Evolutionary conservation across 2,113 vertebrate species (phyloP).

Genomic region (Cyphomyrus discorhynchus): DNA sequence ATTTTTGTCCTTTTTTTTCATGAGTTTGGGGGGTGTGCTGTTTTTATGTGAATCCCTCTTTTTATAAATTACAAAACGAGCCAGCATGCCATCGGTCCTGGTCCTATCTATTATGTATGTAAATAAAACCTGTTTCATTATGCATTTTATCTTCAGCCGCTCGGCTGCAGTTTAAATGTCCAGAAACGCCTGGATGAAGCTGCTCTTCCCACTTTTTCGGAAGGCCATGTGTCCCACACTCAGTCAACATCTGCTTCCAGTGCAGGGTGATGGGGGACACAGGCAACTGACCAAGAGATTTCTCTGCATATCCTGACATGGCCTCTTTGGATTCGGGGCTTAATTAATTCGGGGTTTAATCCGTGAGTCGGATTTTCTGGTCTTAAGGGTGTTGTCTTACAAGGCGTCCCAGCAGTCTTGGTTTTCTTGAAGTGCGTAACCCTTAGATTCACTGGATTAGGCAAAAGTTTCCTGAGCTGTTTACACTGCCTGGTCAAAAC

Average conservation of each 20-base stretch:
- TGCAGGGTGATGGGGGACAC: neutral
- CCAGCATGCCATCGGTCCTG: neutral
- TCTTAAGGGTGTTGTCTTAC: neutral
- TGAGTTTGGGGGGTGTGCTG: neutral
- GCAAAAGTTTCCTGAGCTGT: neutral
- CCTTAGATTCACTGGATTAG: neutral
- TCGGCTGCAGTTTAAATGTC: slow-evolving; percentile 25
- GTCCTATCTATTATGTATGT: neutral
- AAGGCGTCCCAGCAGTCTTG: neutral
- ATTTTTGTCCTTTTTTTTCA: slow-evolving; percentile 28
- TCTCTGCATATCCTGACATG: neutral
- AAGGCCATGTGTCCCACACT: neutral
- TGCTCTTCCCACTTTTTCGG: neutral
- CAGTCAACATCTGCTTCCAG: neutral
- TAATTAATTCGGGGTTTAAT: neutral
- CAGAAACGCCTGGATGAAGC: neutral
- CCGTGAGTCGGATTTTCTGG: neutral
- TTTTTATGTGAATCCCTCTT: neutral
- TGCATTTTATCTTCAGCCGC: neutral
- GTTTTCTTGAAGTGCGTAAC: neutral
- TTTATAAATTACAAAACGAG: neutral
- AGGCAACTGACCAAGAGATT: neutral
- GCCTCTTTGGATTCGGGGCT: neutral
- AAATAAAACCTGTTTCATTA: neutral
- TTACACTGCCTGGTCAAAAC: neutral